Conservation (phyloP, 2,113 vertebrate genomes). For the Hassar affinis region DNA sequence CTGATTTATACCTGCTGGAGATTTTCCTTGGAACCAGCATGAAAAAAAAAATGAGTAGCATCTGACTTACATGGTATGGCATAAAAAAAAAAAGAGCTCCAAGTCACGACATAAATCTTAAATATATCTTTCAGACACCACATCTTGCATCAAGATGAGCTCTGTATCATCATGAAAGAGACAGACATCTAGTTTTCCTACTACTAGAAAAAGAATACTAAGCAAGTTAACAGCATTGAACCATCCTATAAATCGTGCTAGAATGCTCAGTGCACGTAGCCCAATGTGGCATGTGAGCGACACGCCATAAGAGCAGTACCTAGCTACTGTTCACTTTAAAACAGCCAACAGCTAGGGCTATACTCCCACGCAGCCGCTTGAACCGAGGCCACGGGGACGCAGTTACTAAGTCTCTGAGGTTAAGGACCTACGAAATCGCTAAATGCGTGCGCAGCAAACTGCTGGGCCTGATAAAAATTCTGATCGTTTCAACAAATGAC, state of each 20-base stretch:
- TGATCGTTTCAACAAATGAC: neutral
- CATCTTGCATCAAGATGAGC: neutral
- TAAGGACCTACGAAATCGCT: neutral
- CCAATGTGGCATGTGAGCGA: constrained; percentile 3
- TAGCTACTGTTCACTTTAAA: constrained; percentile 17
- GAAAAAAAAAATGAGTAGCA: neutral
- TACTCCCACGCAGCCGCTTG: neutral
- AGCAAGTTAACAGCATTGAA: constrained; percentile 17
- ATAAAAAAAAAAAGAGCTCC: neutral
- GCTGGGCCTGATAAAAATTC: constrained; percentile 7
- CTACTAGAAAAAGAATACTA: constrained; percentile 2
- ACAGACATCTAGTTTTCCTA: neutral
- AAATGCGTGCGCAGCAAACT: constrained; percentile 9
- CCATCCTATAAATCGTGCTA: constrained; percentile 3
- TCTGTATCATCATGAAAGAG: neutral
- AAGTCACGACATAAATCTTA: constrained; percentile 1
- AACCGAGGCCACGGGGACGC: constrained; percentile 32
- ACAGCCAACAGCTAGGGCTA: neutral
- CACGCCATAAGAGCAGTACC: constrained; percentile 5
- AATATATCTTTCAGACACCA: constrained; percentile 2
- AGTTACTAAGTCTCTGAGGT: neutral
- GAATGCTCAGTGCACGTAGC: constrained; percentile 25
- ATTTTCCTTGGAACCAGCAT: constrained; percentile 2
- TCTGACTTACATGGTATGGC: neutral
- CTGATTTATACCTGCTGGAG: constrained; percentile 9